These are phyloP conservation scores for Mylabris phalerata DNA, from an alignment of 1,140 invertebrate species.

Conservation along the genomic window DNA sequence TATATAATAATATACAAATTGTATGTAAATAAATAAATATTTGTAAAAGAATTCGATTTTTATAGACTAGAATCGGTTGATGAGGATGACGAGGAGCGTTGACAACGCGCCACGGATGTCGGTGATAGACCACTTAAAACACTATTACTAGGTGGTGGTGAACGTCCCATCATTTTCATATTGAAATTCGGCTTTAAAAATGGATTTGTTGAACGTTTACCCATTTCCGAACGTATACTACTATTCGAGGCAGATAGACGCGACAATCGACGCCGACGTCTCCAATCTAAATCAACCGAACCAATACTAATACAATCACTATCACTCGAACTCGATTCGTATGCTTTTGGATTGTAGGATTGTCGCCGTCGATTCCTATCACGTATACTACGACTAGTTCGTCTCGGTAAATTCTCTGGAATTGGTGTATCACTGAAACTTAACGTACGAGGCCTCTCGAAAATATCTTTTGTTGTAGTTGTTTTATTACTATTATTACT, in stretches of 20 bases:
- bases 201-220: slow-evolving; percentile 29
- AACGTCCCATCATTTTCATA: slow-evolving; percentile 33
- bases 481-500: not conserved
- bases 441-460: slow-evolving; percentile 31
- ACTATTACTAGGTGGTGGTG: slow-evolving; percentile 40
- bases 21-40: too few relatives aligned
- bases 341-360: slow-evolving; percentile 49
- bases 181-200: slow-evolving; percentile 37
- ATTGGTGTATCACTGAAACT: slow-evolving; percentile 31
- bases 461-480: slow-evolving; percentile 12
- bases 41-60: slow-evolving; percentile 6
- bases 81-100: slow-evolving; percentile 25
- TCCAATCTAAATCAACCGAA: slow-evolving; percentile 41
- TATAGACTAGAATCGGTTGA: slow-evolving; percentile 40
- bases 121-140: slow-evolving; percentile 40
- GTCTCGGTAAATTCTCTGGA: slow-evolving; percentile 29
- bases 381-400: slow-evolving; percentile 39
- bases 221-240: slow-evolving; percentile 40
- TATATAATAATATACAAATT: too few relatives aligned
- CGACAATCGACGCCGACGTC: slow-evolving; percentile 33
- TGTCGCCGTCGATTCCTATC: slow-evolving; percentile 47
- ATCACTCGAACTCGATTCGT: slow-evolving; percentile 42
- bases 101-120: slow-evolving; percentile 38
- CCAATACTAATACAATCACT: slow-evolving; percentile 39
- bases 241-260: slow-evolving; percentile 36